phyloP scores from a whole-genome alignment of 2,888 invertebrate genomes.

The Trissolcus japonicus region DNA sequence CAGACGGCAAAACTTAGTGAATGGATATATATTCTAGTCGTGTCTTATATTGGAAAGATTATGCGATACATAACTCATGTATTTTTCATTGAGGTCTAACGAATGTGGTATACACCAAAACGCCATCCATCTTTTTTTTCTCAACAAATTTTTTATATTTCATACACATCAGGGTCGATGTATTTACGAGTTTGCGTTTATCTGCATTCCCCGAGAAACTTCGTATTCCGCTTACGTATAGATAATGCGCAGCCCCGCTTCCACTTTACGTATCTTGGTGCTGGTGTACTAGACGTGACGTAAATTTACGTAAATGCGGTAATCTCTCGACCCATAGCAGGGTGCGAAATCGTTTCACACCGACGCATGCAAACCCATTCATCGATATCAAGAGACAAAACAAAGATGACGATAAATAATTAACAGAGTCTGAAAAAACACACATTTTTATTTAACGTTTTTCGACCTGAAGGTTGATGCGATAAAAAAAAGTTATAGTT shows the following conservation, averaged over 20 bases:
- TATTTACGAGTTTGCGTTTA: constrained; percentile 54
- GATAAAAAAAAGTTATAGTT: too few species aligned
- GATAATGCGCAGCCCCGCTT: constrained; percentile 46
- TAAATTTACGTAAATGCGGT: constrained; percentile 54
- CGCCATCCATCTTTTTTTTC: constrained; percentile 32
- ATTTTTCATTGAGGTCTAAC: constrained; percentile 34
- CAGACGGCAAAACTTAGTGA: background rate
- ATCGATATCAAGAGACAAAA: constrained; percentile 29
- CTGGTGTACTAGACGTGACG: constrained; percentile 48
- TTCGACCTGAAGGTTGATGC: too few species aligned
- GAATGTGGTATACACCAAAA: constrained; percentile 6
- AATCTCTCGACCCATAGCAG: constrained; percentile 38
- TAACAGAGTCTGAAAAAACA: constrained; percentile 21
- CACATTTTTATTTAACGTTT: constrained; percentile 13
- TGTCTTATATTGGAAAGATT: constrained; percentile 19
- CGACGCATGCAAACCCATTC: constrained; percentile 27
- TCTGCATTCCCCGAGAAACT: constrained; percentile 53
- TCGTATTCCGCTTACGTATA: constrained; percentile 54
- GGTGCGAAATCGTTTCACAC: constrained; percentile 50
- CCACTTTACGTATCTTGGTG: constrained; percentile 40
- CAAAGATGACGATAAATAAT: constrained; percentile 37
- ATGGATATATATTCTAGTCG: constrained; percentile 8
- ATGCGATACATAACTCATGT: constrained; percentile 22
- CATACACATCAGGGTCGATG: constrained; percentile 39
- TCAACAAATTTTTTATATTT: constrained; percentile 43